A percentile compares a stretch with the other conserved stretches of the same genome.
Conservation (phyloP, 2,888 invertebrate species). For the Sympetrum striolatum region DNA sequence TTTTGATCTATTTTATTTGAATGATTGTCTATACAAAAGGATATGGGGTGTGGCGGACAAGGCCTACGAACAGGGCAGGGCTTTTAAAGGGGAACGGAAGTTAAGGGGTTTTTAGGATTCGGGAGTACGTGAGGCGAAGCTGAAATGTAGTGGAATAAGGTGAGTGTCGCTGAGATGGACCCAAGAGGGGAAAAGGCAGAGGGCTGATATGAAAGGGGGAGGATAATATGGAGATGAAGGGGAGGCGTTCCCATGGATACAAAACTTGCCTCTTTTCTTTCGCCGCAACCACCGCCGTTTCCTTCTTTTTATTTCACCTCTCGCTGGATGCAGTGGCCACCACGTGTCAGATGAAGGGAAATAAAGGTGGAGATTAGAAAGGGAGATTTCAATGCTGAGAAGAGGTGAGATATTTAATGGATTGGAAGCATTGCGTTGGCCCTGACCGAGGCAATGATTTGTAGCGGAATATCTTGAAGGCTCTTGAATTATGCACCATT, state of each 20-base stretch:
- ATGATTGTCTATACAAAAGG: too few relatives aligned
- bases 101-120: not conserved
- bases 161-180: not conserved
- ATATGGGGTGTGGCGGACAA: too few relatives aligned
- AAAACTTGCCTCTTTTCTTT: not conserved
- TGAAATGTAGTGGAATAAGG: not conserved
- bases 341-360: not conserved
- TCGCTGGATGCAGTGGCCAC: not conserved
- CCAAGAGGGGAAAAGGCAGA: not conserved
- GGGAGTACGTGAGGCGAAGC: not conserved
- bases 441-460: too few relatives aligned
- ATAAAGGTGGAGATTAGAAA: not conserved
- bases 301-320: not conserved
- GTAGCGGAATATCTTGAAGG: too few relatives aligned
- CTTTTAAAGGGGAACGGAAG: too few relatives aligned
- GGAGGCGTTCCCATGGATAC: slow-evolving; percentile 10
- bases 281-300: not conserved
- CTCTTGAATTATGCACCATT: too few relatives aligned
- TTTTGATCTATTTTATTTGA: too few relatives aligned
- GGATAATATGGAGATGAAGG: not conserved
- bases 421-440: too few relatives aligned
- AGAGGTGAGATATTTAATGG: not conserved
- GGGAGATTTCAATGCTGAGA: not conserved
- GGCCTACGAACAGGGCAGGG: too few relatives aligned
- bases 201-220: not conserved